Evolutionary conservation across 1,140 invertebrate species (phyloP).

Genomic region (Drosophila suzukii): DNA sequence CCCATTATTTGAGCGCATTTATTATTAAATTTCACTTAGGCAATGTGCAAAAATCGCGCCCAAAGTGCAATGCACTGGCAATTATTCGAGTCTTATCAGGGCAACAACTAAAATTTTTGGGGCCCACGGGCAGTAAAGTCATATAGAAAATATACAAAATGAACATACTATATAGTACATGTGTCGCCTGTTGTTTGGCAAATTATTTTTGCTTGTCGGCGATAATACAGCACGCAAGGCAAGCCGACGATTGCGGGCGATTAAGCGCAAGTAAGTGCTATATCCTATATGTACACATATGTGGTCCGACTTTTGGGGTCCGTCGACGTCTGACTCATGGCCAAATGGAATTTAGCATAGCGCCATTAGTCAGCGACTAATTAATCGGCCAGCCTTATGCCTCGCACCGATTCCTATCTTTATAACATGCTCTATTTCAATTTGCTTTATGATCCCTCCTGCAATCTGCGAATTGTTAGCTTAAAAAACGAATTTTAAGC

Average conservation of each 20-base stretch:
- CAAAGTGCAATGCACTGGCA: conserved; percentile 30
- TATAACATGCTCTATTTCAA: neutral
- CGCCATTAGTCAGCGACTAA: conserved; percentile 30
- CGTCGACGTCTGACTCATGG: conserved; percentile 14
- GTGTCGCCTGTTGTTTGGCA: conserved; percentile 29
- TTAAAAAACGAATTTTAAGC: neutral
- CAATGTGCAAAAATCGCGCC: conserved; percentile 19
- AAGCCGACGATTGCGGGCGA: conserved; percentile 35
- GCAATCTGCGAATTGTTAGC: conserved; percentile 1
- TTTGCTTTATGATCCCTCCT: neutral
- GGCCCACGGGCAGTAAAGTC: neutral
- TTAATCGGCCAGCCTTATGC: neutral
- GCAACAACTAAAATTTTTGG: conserved; percentile 10
- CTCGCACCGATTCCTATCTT: conserved; percentile 4
- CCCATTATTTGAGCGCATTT: conserved; percentile 4
- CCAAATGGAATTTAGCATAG: conserved; percentile 43
- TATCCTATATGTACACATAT: conserved; percentile 1
- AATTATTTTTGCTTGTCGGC: conserved; percentile 35
- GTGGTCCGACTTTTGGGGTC: conserved; percentile 16
- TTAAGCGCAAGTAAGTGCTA: conserved; percentile 26
- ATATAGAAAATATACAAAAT: conserved; percentile 3
- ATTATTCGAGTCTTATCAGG: conserved; percentile 27
- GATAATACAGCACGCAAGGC: conserved; percentile 39
- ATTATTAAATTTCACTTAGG: conserved; percentile 35
- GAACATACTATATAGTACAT: conserved; percentile 3